Percentiles rank a stretch among this genome's conserved stretches.
Conservation (phyloP, 2,888 invertebrate species). For the Brachylomia viminalis region DNA sequence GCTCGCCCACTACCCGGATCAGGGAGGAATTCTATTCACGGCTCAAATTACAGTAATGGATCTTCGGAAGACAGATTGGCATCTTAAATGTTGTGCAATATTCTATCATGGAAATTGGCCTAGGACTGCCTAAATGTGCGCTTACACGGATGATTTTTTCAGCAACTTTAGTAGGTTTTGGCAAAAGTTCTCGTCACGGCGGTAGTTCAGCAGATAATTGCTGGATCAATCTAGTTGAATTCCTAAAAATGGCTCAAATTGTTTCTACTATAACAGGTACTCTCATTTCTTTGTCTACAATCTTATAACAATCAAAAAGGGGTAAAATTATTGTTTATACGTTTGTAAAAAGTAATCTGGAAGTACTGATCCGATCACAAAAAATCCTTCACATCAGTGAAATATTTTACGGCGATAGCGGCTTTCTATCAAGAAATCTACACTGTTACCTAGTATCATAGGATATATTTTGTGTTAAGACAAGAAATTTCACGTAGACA, state of each 20-base stretch:
- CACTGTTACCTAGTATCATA: neutral
- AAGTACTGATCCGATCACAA: neutral
- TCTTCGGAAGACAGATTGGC: constrained; percentile 30
- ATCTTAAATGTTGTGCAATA: constrained; percentile 36
- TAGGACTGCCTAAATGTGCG: neutral
- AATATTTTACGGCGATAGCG: neutral
- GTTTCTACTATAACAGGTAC: neutral
- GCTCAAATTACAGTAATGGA: constrained; percentile 9
- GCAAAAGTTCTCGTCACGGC: neutral
- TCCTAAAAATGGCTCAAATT: neutral
- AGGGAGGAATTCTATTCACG: constrained; percentile 35
- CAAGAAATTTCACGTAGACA: no score
- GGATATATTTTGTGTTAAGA: neutral
- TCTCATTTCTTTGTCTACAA: neutral
- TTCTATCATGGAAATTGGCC: constrained; percentile 21
- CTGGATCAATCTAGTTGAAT: neutral
- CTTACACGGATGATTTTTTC: neutral
- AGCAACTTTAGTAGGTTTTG: neutral
- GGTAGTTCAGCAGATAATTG: neutral
- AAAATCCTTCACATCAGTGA: neutral
- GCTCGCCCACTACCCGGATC: constrained; percentile 7
- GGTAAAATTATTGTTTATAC: neutral
- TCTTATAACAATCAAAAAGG: neutral
- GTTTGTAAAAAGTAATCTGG: neutral
- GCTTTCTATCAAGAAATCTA: neutral